Base-by-base conservation (phyloP, 2,888 invertebrate species). In the Tipula lateralis region DNA sequence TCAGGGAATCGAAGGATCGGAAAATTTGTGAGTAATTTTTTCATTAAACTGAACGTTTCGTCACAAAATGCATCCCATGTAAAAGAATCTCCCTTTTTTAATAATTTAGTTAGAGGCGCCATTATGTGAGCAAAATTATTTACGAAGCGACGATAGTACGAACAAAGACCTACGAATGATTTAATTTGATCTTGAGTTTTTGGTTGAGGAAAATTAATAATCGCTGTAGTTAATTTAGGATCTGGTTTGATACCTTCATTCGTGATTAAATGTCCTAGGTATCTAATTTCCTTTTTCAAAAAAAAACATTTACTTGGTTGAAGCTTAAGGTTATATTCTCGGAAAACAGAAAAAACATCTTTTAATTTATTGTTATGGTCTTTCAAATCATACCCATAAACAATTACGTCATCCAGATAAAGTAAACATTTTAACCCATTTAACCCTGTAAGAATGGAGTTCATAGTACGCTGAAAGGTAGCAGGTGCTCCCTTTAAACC, bases 1-100 rank as follows among this genome's bases (percentile, higher is more conserved):
- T 88, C 88, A 4, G 88, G 88, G 44, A 88, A 89, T 84, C 88
- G 86, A 29, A 90, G 83, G 7, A 89, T 86, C 0, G 88, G 88
- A 44, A 86, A 86, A 80, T 87, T 1, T 9, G 36, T 36, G 13
- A 84, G 19, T 36, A 2, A 13, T 36, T 84, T 16, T 39, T 84
- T 84, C 29, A 84, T n/a, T 84, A 36, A 13, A 5, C 1, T 4
- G 24, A 84, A 84, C 5, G 83, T 36, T 32, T 39, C 5, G n/a
- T 36, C 39, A 19, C 19, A 19, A 16, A 39, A 24, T 12, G 34
- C 34, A 16, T 36, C 39, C 83, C 83, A 84, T 34, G 19, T 34
- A n/a, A 36, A 84, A 84, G 12, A 12, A 16, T 24, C 13, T 24
- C 36, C 36, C 19, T 39, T 84, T 29, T 34, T 39, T 7, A 19